These are phyloP conservation scores for Coilia nasus DNA, from an alignment of 2,797 vertebrate species.

Conservation along the genomic window DNA sequence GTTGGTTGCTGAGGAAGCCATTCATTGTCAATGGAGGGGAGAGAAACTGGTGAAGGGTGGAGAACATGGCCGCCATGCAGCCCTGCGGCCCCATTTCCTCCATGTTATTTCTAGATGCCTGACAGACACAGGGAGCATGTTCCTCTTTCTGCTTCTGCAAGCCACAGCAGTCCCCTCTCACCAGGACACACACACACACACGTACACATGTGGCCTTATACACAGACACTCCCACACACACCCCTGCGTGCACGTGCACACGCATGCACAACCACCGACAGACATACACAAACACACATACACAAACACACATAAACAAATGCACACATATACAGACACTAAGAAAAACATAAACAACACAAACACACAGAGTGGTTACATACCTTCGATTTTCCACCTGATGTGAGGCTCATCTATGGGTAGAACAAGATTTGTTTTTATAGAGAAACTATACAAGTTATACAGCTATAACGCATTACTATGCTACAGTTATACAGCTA, in stretches of 20 bases:
- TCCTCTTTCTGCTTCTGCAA: constrained; percentile 12
- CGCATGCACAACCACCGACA: background rate
- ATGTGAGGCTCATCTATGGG: background rate
- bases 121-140: background rate
- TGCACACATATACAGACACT: background rate
- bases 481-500: too few species aligned
- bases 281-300: background rate
- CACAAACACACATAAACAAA: background rate
- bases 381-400: background rate
- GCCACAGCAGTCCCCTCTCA: background rate
- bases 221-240: background rate
- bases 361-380: background rate
- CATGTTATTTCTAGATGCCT: background rate
- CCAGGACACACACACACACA: background rate
- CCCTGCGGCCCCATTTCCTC: background rate
- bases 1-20: background rate
- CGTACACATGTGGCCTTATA: too few species aligned
- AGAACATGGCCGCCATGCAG: background rate
- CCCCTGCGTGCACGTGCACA: background rate
- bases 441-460: background rate
- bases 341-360: background rate
- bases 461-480: too few species aligned
- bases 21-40: background rate
- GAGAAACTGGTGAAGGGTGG: background rate
- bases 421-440: background rate